Percentiles rank a stretch among this genome's conserved stretches.
phyloP scores from a whole-genome alignment of 2,797 vertebrate species.

The Gambusia yucatana region DNA sequence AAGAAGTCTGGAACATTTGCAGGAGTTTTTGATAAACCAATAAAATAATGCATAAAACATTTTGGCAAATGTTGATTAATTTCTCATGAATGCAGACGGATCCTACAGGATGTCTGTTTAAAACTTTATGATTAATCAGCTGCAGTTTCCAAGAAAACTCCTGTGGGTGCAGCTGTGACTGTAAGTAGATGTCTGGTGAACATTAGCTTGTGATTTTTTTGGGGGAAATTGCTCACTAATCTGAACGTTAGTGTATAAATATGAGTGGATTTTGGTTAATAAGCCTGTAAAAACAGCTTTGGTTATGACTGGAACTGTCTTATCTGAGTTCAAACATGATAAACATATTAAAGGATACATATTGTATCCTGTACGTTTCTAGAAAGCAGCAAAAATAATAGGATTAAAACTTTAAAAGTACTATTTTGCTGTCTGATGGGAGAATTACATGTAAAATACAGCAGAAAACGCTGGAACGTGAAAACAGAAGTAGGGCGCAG shows the following conservation, averaged over 20 bases:
- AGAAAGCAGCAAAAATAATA: not conserved
- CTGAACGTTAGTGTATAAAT: not conserved
- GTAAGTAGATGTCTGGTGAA: not conserved
- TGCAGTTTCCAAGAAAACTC: not conserved
- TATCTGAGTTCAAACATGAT: not conserved
- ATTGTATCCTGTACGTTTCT: not conserved
- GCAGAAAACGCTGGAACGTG: not conserved
- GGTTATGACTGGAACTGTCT: not conserved
- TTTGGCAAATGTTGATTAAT: not conserved
- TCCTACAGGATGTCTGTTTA: not conserved
- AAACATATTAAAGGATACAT: not conserved
- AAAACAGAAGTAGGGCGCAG: slow-evolving; percentile 10
- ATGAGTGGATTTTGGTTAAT: not conserved
- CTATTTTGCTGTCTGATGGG: not conserved
- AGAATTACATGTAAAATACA: slow-evolving; percentile 1
- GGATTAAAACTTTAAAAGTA: not conserved
- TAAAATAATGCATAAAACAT: too few species aligned
- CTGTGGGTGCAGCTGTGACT: not conserved
- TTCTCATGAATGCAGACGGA: not conserved
- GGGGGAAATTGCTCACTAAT: not conserved
- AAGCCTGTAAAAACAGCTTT: not conserved
- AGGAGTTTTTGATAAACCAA: not conserved
- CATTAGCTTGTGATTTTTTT: not conserved
- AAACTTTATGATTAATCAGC: not conserved
- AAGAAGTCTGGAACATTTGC: not conserved